Conservation (phyloP, 2,888 invertebrate genomes). For the Eilema caniola region DNA sequence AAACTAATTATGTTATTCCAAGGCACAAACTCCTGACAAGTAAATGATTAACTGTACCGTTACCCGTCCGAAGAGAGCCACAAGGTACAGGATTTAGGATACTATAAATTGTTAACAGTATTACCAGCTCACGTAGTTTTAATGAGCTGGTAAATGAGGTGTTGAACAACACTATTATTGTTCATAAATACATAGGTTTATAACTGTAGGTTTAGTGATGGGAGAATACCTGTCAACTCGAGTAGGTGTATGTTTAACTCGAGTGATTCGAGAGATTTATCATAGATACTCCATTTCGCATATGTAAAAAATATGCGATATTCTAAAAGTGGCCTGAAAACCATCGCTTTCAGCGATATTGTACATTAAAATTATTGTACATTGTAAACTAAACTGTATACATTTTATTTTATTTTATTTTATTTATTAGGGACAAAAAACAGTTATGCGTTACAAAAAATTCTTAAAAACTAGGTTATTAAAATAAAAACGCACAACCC, state of each 20-base stretch:
- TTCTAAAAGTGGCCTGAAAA: too few relatives aligned
- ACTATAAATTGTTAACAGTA: conserved; percentile 31
- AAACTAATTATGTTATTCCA: too few relatives aligned
- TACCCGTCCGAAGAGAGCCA: not conserved
- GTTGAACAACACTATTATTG: conserved; percentile 21
- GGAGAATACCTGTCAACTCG: not conserved
- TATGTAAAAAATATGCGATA: not conserved
- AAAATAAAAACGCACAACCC: too few relatives aligned
- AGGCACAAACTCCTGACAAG: not conserved
- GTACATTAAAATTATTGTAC: too few relatives aligned
- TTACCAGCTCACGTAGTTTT: conserved; percentile 32
- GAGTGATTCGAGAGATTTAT: too few relatives aligned
- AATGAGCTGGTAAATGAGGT: conserved; percentile 39
- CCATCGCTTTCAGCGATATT: too few relatives aligned
- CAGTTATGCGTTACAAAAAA: too few relatives aligned
- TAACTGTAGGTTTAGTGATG: conserved; percentile 12
- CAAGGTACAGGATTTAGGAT: conserved; percentile 28
- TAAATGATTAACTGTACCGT: not conserved
- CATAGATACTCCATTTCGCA: not conserved
- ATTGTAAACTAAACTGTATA: too few relatives aligned
- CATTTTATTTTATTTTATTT: too few relatives aligned
- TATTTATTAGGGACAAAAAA: too few relatives aligned
- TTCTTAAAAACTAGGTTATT: too few relatives aligned
- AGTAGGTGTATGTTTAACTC: not conserved
- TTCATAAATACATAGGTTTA: conserved; percentile 26